phyloP scores from a whole-genome alignment of 2,113 vertebrate genomes.

The Gymnobelideus leadbeateri region DNA sequence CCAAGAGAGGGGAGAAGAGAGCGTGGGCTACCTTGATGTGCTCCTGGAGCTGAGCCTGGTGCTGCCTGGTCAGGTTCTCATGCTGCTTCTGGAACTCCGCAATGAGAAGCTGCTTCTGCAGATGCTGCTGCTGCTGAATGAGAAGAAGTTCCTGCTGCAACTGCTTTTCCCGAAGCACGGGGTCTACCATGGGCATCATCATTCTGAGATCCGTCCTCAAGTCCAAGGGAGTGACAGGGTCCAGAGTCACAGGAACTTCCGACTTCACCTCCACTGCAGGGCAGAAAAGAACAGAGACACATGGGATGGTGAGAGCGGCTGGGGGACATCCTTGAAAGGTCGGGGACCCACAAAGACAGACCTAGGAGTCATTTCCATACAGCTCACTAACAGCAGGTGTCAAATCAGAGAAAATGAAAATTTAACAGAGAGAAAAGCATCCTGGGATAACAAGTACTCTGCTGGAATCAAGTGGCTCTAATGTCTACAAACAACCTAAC shows the following conservation, averaged over 20 bases:
- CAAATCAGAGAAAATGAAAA: neutral
- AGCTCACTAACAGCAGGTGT: neutral
- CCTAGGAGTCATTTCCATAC: neutral
- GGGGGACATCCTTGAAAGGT: neutral
- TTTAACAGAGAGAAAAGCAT: neutral
- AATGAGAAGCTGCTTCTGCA: constrained; percentile 98
- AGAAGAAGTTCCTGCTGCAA: constrained; percentile 97
- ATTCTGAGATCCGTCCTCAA: constrained; percentile 95
- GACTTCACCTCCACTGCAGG: constrained; percentile 93
- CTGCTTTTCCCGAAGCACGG: constrained; percentile 93
- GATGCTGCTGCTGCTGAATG: constrained; percentile 99
- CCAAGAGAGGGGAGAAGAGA: constrained; percentile 66
- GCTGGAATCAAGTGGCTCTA: neutral
- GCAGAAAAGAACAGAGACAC: neutral
- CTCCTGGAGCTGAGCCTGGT: constrained; percentile 98
- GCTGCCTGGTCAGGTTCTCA: constrained; percentile 96
- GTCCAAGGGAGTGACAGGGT: constrained; percentile 93
- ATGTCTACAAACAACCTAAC: neutral
- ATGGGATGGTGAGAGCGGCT: neutral
- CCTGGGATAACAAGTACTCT: neutral
- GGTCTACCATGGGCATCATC: constrained; percentile 94
- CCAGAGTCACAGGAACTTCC: constrained; percentile 89
- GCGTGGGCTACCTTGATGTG: constrained; percentile 95
- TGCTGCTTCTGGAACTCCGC: constrained; percentile 99
- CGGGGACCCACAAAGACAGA: neutral